Evolutionary conservation across 2,797 vertebrate genomes (phyloP), one percentile per base, ranked within the genome.

Genomic region (Aulostomus chinensis): DNA sequence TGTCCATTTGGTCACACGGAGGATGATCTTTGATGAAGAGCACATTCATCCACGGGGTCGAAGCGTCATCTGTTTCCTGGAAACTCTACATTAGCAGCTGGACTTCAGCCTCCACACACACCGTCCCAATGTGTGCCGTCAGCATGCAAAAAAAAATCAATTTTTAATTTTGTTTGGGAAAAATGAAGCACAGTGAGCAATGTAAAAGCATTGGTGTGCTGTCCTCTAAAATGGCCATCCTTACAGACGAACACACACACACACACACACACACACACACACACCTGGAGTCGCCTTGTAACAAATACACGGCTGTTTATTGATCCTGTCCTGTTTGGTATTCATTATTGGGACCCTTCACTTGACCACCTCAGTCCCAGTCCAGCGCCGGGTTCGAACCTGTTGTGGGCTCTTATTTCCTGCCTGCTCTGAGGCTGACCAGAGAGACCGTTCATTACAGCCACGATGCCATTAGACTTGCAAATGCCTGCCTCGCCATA

Each of bases 91-190:
- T 59, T 38, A 50, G 34, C 7, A 34, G 41, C 35, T 14, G 25
- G 36, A 71, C 26, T 47, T 43, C n/a, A 48, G 14, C 26, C n/a
- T 33, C 9, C 9, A 21, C 16, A 30, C 17, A 35, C 14, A 29
- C 17, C 13, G 22, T 35, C 49, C 58, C 55, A 68, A 28, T 49
- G 50, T 61, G 68, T 56, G 57, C 55, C 39, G 70, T 71, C 73
- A 68, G 70, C 68, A 58, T 78, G 52, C 49, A 76, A 71, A 74
- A 71, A 28, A 1, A 82, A 87, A 83, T 81, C 77, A 58, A 85
- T 87, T 80, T 84, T 82, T 73, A 79, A 85, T 84, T 83, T 84
- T 63, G 76, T 76, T 76, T 43, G 57, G 51, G 28, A 43, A 68
- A 76, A 75, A 68, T 58, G 17, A 64, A 57, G 52, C 39, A 41